phyloP scores from a whole-genome alignment of 2,113 vertebrate genomes.

The Jaculus jaculus region DNA sequence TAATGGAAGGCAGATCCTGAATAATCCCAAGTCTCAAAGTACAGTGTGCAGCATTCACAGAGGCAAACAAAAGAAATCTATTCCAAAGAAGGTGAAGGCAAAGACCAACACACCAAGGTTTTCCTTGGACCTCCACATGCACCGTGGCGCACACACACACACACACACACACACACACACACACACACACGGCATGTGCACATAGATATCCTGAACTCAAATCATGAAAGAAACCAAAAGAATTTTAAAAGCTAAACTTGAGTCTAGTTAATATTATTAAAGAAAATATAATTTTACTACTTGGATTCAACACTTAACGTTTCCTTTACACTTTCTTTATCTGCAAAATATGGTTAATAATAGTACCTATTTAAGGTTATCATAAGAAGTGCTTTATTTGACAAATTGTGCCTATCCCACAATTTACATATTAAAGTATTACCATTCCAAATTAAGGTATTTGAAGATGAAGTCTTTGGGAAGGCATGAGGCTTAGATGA shows the following conservation, averaged over 20 bases:
- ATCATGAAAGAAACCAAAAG: background rate
- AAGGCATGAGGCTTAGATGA: background rate
- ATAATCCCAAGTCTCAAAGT: no score
- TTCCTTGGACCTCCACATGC: no score
- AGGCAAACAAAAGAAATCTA: no score
- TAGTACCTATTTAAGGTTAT: background rate
- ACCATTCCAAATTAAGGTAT: background rate
- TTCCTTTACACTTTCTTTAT: background rate
- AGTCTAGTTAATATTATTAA: background rate
- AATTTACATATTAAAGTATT: background rate
- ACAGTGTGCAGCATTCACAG: no score
- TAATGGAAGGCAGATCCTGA: no score
- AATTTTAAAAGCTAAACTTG: background rate
- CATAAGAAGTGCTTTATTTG: background rate
- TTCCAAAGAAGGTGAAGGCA: no score
- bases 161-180: no score
- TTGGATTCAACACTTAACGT: background rate
- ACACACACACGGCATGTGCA: background rate
- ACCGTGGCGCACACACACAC: no score
- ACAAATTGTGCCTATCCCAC: background rate
- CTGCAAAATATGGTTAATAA: background rate
- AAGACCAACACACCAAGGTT: no score
- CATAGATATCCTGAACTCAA: background rate
- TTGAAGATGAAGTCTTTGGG: background rate
- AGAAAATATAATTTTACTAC: background rate